phyloP scores from a whole-genome alignment of 2,113 vertebrate genomes.

The Emydura subglobosa region DNA sequence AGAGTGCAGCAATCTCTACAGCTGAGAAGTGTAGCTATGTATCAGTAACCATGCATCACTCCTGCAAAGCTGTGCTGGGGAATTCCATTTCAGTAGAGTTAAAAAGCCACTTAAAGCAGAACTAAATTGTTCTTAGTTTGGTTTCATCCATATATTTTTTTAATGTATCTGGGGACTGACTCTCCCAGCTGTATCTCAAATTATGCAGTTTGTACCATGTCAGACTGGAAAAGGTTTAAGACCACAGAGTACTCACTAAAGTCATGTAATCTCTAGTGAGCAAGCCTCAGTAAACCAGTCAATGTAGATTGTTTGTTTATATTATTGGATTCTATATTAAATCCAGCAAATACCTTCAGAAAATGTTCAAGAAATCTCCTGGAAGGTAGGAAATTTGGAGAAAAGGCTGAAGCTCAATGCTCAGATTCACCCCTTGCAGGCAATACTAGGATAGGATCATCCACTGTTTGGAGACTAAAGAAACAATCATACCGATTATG shows the following conservation, averaged over 20 bases:
- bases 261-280: neutral
- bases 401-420: neutral
- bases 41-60: neutral
- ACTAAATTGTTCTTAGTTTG: neutral
- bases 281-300: rapidly evolving
- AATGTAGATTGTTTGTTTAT: neutral
- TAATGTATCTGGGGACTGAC: neutral
- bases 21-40: neutral
- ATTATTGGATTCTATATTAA: neutral
- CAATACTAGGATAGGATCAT: neutral
- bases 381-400: neutral
- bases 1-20: neutral
- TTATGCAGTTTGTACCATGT: neutral
- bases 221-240: neutral
- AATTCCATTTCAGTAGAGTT: neutral
- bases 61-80: neutral
- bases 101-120: neutral
- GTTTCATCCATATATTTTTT: too few species aligned
- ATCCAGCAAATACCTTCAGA: neutral
- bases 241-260: neutral
- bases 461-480: neutral
- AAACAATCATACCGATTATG: neutral
- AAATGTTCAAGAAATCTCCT: neutral
- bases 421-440: neutral
- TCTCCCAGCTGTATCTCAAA: neutral